Percentiles rank a stretch among this genome's conserved stretches.
These are phyloP conservation scores for Pomacea canaliculata DNA, from an alignment of 2,888 invertebrate species.

Conservation along the genomic window DNA sequence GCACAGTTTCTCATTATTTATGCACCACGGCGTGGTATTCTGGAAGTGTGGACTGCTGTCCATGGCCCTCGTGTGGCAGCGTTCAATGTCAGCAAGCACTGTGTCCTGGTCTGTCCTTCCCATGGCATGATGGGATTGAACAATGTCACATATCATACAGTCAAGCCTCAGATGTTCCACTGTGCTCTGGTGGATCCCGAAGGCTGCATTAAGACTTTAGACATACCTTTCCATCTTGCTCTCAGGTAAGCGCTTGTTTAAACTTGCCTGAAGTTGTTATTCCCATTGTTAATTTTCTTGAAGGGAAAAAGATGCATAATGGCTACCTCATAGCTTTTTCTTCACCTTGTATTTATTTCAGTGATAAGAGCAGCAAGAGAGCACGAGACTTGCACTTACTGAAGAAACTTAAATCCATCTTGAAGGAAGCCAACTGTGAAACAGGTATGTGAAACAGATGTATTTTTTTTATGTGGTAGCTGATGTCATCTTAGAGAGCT, in stretches of 20 bases:
- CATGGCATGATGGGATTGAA: slow-evolving; percentile 85
- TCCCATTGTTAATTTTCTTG: not conserved
- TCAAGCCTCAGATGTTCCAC: slow-evolving; percentile 58
- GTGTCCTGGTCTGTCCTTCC: slow-evolving; percentile 78
- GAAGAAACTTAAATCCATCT: slow-evolving; percentile 75
- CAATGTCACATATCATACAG: slow-evolving; percentile 69
- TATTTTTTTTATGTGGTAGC: not conserved
- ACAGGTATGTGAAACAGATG: slow-evolving; percentile 43
- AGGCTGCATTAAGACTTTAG: slow-evolving; percentile 84
- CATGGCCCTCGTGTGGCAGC: slow-evolving; percentile 91
- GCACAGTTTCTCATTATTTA: slow-evolving; percentile 89
- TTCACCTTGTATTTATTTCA: slow-evolving; percentile 59
- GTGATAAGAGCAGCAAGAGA: slow-evolving; percentile 87
- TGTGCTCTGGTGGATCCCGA: slow-evolving; percentile 87
- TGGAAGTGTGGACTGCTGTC: slow-evolving; percentile 92
- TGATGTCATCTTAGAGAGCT: too few relatives aligned
- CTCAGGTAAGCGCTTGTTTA: slow-evolving; percentile 72
- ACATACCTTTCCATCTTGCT: slow-evolving; percentile 91
- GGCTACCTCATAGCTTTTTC: not conserved
- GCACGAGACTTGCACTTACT: slow-evolving; percentile 89
- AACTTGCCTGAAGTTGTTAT: not conserved
- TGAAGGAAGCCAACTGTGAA: slow-evolving; percentile 64
- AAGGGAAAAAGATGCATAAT: not conserved
- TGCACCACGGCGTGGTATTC: slow-evolving; percentile 89
- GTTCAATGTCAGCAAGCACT: slow-evolving; percentile 89